A percentile compares a stretch with the other conserved stretches of the same genome.
Evolutionary conservation across 2,797 vertebrate genomes (phyloP).

Genomic region (Characodon lateralis): DNA sequence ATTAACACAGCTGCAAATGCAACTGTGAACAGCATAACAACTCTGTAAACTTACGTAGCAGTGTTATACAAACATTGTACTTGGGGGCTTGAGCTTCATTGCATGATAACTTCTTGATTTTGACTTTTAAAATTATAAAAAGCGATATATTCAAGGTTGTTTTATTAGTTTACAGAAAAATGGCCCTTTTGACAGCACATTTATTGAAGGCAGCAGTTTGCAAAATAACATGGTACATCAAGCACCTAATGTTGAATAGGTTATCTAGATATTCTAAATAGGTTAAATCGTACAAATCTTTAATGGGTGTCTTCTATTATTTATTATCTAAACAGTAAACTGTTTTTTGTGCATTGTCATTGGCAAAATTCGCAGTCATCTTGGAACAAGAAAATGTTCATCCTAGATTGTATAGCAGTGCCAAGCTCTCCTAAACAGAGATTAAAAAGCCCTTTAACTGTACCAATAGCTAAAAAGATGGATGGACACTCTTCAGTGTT

Average conservation of each 20-base stretch:
- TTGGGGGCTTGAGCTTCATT: background rate
- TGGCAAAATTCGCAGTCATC: background rate
- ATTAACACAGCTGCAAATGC: background rate
- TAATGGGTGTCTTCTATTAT: background rate
- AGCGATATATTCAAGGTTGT: background rate
- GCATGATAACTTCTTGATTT: background rate
- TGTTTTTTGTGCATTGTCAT: background rate
- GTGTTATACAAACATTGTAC: background rate
- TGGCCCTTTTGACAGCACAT: background rate
- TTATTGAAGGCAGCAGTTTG: no score
- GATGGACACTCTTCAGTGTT: slow-evolving; percentile 2
- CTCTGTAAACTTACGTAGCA: background rate
- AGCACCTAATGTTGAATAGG: no score
- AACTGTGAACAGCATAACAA: background rate
- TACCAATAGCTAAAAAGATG: slow-evolving; percentile 2
- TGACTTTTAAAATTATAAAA: background rate
- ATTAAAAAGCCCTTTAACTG: background rate
- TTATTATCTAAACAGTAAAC: background rate
- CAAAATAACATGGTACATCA: no score
- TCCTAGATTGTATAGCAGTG: background rate
- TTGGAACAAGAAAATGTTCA: background rate
- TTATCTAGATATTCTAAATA: no score
- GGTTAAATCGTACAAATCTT: no score
- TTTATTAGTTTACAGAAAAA: background rate
- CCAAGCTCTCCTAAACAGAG: background rate